A percentile compares a stretch with the other conserved stretches of the same genome.
Evolutionary conservation across 2,888 invertebrate species (phyloP).

Genomic region (Hirtodrosophila duncani): DNA sequence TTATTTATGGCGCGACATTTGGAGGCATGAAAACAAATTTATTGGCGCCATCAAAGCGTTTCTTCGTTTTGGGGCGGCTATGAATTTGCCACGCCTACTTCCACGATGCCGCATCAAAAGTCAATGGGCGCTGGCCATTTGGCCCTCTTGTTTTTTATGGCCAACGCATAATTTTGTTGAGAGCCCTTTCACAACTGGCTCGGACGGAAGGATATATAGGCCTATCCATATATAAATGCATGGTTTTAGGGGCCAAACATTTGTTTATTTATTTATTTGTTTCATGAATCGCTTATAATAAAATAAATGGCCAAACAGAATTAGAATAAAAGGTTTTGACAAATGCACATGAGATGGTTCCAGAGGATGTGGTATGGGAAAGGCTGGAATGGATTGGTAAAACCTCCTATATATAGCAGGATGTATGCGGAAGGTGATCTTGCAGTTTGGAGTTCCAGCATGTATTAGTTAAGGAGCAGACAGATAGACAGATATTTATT

Average conservation of each 20-base stretch:
- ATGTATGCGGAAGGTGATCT: too few species aligned
- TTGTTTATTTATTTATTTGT: constrained; percentile 25
- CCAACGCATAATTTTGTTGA: constrained; percentile 67
- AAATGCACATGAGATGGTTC: background rate
- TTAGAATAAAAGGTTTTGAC: constrained; percentile 52
- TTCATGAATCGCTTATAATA: constrained; percentile 61
- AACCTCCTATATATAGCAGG: too few species aligned
- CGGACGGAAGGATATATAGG: background rate
- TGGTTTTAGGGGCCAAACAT: too few species aligned
- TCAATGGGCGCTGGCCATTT: constrained; percentile 25
- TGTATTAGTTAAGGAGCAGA: too few species aligned
- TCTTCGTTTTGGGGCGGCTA: background rate
- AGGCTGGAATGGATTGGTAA: too few species aligned
- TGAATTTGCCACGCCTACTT: constrained; percentile 29
- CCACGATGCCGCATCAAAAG: constrained; percentile 10
- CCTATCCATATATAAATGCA: too few species aligned
- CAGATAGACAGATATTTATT: too few species aligned
- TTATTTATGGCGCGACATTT: constrained; percentile 70
- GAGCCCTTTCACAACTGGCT: constrained; percentile 20
- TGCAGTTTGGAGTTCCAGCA: too few species aligned
- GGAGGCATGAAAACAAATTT: constrained; percentile 62
- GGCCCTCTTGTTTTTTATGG: constrained; percentile 47
- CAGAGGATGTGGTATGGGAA: background rate
- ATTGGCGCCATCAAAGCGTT: constrained; percentile 65
- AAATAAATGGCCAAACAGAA: constrained; percentile 71